Conservation (phyloP, 2,888 invertebrate genomes). For the Megastigmus dorsalis region DNA sequence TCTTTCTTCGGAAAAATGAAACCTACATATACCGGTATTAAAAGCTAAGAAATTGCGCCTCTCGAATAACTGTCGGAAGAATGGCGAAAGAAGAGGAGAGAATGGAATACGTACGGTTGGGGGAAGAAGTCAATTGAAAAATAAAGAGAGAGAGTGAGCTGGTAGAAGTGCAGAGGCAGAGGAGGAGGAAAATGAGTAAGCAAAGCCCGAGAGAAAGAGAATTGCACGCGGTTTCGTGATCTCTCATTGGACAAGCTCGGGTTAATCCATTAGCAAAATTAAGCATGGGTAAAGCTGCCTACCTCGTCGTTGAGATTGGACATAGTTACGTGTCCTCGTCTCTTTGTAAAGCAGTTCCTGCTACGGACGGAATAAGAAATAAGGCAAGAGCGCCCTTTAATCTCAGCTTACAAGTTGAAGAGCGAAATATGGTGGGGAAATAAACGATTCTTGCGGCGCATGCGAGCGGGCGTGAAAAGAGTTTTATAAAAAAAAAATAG, state of each 20-base stretch:
- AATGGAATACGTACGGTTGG: neutral
- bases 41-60: too few relatives aligned
- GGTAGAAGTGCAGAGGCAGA: neutral
- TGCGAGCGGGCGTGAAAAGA: neutral
- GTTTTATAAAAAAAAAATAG: slow-evolving; percentile 10
- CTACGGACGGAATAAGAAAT: slow-evolving; percentile 33
- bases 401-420: slow-evolving; percentile 6
- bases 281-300: slow-evolving; percentile 51
- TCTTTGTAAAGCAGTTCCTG: neutral
- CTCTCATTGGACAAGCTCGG: slow-evolving; percentile 48
- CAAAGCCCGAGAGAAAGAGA: neutral
- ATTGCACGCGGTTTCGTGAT: too few relatives aligned
- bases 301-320: neutral
- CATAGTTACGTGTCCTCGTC: neutral
- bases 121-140: neutral
- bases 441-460: slow-evolving; percentile 18
- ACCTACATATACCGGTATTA: too few relatives aligned
- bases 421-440: slow-evolving; percentile 12
- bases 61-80: too few relatives aligned
- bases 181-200: neutral
- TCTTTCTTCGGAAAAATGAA: too few relatives aligned
- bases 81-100: neutral
- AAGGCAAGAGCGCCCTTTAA: slow-evolving; percentile 32
- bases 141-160: neutral
- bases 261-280: slow-evolving; percentile 68